Conservation (phyloP, 2,797 vertebrate species). For the Pyrocephalus nanus region DNA sequence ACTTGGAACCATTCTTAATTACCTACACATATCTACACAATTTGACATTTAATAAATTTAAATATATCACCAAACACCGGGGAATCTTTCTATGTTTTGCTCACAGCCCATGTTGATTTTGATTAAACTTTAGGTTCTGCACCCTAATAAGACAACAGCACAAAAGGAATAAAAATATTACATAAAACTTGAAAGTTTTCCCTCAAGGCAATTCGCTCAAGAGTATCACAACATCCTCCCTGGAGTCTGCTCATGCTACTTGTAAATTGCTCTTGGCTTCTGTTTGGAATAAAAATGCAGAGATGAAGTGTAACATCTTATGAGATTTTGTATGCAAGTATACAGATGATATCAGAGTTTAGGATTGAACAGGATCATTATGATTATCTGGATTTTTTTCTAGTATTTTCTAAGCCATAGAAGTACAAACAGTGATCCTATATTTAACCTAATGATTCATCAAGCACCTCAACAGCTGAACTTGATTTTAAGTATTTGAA, state of each 20-base stretch:
- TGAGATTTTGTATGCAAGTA: background rate
- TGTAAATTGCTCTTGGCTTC: background rate
- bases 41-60: background rate
- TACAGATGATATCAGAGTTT: background rate
- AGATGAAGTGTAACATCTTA: background rate
- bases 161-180: background rate
- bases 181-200: background rate
- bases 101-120: background rate
- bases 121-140: background rate
- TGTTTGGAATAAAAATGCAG: background rate
- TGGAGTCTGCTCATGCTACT: background rate
- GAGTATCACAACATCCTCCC: background rate
- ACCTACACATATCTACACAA: background rate
- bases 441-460: background rate
- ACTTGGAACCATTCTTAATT: background rate
- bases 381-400: background rate
- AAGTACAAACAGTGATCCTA: background rate
- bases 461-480: background rate
- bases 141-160: background rate
- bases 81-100: background rate
- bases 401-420: background rate
- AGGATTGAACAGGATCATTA: background rate
- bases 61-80: background rate
- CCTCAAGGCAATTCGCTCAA: background rate
- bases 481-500: background rate